A percentile compares a stretch with the other conserved stretches of the same genome.
These are phyloP conservation scores for Botrylloides violaceus DNA, from an alignment of 23 tunicate genomes.

Conservation along the genomic window DNA sequence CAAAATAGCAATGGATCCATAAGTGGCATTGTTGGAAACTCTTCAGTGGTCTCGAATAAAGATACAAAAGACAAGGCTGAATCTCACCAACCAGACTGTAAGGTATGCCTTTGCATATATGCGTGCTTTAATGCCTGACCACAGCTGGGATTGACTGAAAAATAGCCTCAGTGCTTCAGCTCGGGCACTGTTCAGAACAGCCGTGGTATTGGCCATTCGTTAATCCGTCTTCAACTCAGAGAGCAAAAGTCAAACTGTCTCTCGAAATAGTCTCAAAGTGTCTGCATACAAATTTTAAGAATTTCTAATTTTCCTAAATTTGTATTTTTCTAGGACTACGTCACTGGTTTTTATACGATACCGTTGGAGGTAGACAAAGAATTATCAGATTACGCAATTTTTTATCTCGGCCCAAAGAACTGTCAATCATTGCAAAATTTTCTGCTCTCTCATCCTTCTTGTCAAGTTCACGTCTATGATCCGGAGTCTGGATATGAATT, in stretches of 20 bases:
- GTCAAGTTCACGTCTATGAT: constrained; percentile 46
- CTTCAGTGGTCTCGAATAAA: too few relatives aligned
- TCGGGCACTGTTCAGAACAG: too few relatives aligned
- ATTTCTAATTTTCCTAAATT: background rate
- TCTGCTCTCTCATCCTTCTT: constrained; percentile 47
- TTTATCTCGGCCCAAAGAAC: constrained; percentile 43
- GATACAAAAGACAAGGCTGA: background rate
- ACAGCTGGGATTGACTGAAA: too few relatives aligned
- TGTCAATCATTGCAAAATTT: constrained; percentile 51
- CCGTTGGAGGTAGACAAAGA: constrained; percentile 13
- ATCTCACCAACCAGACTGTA: constrained; percentile 13
- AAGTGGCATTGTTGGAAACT: background rate
- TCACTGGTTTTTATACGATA: constrained; percentile 31
- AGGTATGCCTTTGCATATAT: too few relatives aligned
- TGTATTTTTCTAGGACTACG: constrained; percentile 23
- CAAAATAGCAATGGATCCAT: background rate
- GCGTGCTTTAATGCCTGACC: too few relatives aligned
- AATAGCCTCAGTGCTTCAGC: too few relatives aligned
- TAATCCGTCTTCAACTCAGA: too few relatives aligned
- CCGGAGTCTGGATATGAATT: constrained; percentile 19
- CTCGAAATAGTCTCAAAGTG: too few relatives aligned
- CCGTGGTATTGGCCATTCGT: too few relatives aligned
- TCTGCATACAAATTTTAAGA: too few relatives aligned
- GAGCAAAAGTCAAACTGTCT: too few relatives aligned
- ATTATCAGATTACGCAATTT: constrained; percentile 37